Base-by-base conservation (phyloP, 2,113 vertebrate species). In the Pangasianodon hypophthalmus region DNA sequence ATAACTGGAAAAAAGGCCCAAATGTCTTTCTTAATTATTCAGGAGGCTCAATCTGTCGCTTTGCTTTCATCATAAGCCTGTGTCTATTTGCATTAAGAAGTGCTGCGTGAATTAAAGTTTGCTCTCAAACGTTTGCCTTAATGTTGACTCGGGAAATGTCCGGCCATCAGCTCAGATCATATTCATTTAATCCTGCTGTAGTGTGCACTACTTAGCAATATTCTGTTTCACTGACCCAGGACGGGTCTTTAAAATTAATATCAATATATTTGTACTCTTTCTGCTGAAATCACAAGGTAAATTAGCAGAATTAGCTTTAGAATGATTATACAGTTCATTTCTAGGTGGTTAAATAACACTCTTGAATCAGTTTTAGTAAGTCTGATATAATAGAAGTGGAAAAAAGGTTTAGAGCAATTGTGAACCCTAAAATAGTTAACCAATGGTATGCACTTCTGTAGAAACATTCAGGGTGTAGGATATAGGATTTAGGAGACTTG, bases 21-120 rank as follows among this genome's bases (percentile, higher is more conserved):
- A 62, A 60, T 48, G 54, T 60, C 32, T 69, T 71, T 54, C 73
- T 79, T 60, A 87, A 87, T 79, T 79, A 87, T 87, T 87, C 37
- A 79, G 21, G 75, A 62, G 56, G 37, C 73, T 87, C 32, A n/a
- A n/a, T 77, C 86, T 77, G 48, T 77, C 24, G 56, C 32, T 58
- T 62, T 50, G 52, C 44, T 56, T 64, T 62, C 56, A 58, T 88
- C 54, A 64, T 58, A 69, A 86, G 85, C 85, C 29, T 50, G 44
- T 54, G 44, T 79, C 41, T 87, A 62, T 79, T 87, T 60, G 73
- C 71, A 60, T 79, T 60, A 62, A 80, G 54, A 80, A 75, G 16
- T 2, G 18, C 54, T 46, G 86, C 16, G 8, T 18, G 54, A 77
- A 87, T 87, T 44, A 86, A 71, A 71, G 85, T 84, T 84, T 84